Evolutionary conservation across 2,797 vertebrate species (phyloP), one percentile per base, ranked within the genome.

Genomic region (Champsocephalus esox): DNA sequence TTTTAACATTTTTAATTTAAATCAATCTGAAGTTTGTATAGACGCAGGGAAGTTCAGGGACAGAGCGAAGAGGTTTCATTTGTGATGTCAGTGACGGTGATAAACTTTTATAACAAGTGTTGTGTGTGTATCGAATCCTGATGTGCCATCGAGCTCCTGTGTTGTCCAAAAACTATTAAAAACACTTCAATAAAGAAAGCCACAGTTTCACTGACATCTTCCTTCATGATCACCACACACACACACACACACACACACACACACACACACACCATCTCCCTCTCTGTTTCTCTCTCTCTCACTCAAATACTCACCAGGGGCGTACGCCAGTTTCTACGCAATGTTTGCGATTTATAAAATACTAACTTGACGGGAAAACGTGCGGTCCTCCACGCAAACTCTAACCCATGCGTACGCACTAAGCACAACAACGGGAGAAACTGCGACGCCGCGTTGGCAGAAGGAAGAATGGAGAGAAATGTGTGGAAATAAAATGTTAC

Each of bases 31-130:
- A 59, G 9, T 10, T 3, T 50, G 44, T 16, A 9, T 13, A 43
- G 32, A 24, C 44, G n/a, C 24, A 34, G 34, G 34, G 52, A 38
- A 8, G 48, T 45, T 60, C 24, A 24, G 34, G 34, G 34, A 38
- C 34, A 8, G 7, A 38, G 4, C 28, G 34, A 6, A 38, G 34
- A 0, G 16, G 17, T 32, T 41, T 58, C 10, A 8, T 63, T 49
- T 64, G 46, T 38, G 62, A 64, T 64, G 50, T 64, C 48, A 64
- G 48, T 32, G 4, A 62, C 24, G 32, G 60, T 65, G 51, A 65
- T 51, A 51, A 61, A 41, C 46, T n/a, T 50, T 19, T 21, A 41
- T 50, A 50, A 38, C 46, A 41, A 56, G 54, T 57, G 3, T 46
- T 68, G 54, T 58, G 43, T 67, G 66, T 57, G 52, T 19, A 32